Conservation (phyloP, 2,113 vertebrate species). For the Caranx melampygus region DNA sequence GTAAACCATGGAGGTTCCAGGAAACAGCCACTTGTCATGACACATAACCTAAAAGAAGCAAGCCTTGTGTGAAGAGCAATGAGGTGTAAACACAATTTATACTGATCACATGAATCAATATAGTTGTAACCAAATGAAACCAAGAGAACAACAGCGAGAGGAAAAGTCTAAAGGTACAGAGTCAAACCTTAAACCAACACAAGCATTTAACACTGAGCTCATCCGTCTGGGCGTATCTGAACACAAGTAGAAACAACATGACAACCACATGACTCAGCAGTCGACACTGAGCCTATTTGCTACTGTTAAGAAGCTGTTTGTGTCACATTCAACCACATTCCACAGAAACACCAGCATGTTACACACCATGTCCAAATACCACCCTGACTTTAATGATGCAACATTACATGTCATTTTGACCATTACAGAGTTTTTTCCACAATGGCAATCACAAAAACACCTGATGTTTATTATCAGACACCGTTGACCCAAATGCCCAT, state of each 20-base stretch:
- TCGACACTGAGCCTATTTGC: too few species aligned
- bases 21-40: neutral
- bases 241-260: neutral
- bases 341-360: neutral
- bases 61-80: neutral
- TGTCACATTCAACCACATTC: neutral
- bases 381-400: neutral
- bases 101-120: neutral
- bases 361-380: neutral
- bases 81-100: neutral
- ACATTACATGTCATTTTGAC: neutral
- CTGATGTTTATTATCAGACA: slow-evolving; percentile 8
- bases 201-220: neutral
- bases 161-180: neutral
- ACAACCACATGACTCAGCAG: neutral
- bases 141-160: neutral
- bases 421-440: neutral
- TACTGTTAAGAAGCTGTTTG: neutral
- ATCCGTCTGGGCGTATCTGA: neutral
- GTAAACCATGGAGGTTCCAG: neutral
- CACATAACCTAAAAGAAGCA: neutral
- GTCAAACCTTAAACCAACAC: too few species aligned
- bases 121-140: neutral
- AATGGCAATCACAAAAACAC: neutral
- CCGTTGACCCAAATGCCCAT: slow-evolving; percentile 29